Evolutionary conservation across 2,113 vertebrate species (phyloP).

Genomic region (Rhineura floridana): DNA sequence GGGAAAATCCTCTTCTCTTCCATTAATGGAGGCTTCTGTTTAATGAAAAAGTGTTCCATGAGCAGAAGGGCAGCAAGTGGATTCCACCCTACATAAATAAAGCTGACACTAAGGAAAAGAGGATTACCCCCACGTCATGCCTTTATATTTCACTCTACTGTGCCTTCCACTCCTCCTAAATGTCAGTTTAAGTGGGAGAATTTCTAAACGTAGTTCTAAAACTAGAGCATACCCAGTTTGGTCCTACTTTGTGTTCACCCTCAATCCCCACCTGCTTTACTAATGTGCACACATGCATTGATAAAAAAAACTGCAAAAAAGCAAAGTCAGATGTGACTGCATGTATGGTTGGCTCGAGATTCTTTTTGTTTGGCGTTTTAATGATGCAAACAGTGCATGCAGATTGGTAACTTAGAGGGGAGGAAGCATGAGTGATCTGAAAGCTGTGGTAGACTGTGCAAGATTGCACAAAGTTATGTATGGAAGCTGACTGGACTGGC

Average conservation of each 20-base stretch:
- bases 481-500: not conserved
- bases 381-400: not conserved
- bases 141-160: not conserved
- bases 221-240: not conserved
- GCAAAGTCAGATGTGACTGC: not conserved
- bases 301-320: not conserved
- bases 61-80: not conserved
- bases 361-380: too few relatives aligned
- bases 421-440: not conserved
- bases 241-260: not conserved
- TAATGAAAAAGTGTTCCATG: not conserved
- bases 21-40: not conserved
- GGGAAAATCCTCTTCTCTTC: too few relatives aligned
- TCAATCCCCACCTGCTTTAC: not conserved
- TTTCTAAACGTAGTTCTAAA: not conserved
- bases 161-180: not conserved
- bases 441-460: not conserved
- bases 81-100: too few relatives aligned
- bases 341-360: not conserved
- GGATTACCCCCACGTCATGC: not conserved
- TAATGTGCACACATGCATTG: not conserved
- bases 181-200: not conserved
- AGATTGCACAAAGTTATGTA: not conserved
- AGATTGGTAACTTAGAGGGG: not conserved
- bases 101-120: not conserved